Evolutionary conservation across 2,113 vertebrate species (phyloP).

Genomic region (Sphaerodactylus townsendi): DNA sequence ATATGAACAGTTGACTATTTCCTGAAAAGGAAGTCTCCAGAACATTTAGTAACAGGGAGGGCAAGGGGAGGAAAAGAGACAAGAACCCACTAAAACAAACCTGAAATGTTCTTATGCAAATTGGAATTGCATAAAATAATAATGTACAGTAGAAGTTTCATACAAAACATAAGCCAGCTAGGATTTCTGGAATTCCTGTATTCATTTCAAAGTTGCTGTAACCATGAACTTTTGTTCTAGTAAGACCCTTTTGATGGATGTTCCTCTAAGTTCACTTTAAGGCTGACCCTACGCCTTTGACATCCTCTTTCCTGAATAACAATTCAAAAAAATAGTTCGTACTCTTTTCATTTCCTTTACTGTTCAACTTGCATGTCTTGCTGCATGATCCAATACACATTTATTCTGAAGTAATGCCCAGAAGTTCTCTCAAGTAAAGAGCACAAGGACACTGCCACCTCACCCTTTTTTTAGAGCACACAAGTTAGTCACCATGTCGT

Average conservation of each 20-base stretch:
- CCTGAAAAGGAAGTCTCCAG: constrained; percentile 74
- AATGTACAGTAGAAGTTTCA: constrained; percentile 29
- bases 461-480: not conserved
- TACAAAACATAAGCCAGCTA: constrained; percentile 12
- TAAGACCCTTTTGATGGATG: not conserved
- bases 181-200: not conserved
- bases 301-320: not conserved
- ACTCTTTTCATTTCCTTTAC: not conserved
- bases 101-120: constrained; percentile 57
- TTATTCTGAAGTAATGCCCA: not conserved
- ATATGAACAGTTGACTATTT: constrained; percentile 62
- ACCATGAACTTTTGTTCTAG: not conserved
- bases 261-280: not conserved
- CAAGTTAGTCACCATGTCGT: too few relatives aligned
- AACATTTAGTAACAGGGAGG: constrained; percentile 37
- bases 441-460: not conserved
- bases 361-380: not conserved
- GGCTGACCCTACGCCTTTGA: not conserved
- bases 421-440: not conserved
- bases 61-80: constrained; percentile 12
- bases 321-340: not conserved
- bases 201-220: not conserved
- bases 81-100: constrained; percentile 44
- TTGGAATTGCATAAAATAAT: constrained; percentile 35
- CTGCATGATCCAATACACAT: not conserved